Evolutionary conservation across 2,888 invertebrate species (phyloP).

Genomic region (Tipula helvola): DNA sequence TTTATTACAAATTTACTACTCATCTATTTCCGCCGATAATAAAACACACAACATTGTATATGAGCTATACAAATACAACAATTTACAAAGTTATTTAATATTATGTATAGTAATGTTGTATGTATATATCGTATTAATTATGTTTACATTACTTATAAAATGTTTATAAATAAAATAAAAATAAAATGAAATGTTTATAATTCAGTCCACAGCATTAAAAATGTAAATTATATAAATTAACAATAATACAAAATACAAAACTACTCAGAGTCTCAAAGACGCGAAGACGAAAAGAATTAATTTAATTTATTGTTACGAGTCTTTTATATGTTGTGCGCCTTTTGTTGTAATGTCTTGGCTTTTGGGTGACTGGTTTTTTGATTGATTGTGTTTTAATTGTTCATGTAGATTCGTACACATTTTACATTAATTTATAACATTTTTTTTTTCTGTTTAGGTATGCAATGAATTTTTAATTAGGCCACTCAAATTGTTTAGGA

Average conservation of each 20-base stretch:
- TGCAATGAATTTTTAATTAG: not conserved
- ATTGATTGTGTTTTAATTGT: not conserved
- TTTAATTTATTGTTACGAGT: not conserved
- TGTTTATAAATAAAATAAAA: not conserved
- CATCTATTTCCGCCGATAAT: not conserved
- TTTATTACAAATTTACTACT: not conserved
- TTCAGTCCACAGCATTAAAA: not conserved
- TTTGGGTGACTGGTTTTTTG: not conserved
- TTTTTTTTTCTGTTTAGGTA: not conserved
- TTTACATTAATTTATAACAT: not conserved
- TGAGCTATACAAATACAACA: not conserved
- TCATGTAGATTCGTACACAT: not conserved
- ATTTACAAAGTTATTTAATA: not conserved
- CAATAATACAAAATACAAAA: not conserved
- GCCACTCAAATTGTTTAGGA: not conserved
- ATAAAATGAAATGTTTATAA: not conserved
- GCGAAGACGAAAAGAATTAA: not conserved
- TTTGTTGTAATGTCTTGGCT: not conserved
- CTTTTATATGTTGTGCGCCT: not conserved
- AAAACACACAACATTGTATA: not conserved
- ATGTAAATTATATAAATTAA: not conserved
- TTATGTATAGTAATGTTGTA: not conserved
- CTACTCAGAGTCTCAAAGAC: not conserved
- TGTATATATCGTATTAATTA: not conserved
- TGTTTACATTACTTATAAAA: not conserved